phyloP scores from a whole-genome alignment of 2,113 vertebrate genomes.

The Hepsetus odoe region DNA sequence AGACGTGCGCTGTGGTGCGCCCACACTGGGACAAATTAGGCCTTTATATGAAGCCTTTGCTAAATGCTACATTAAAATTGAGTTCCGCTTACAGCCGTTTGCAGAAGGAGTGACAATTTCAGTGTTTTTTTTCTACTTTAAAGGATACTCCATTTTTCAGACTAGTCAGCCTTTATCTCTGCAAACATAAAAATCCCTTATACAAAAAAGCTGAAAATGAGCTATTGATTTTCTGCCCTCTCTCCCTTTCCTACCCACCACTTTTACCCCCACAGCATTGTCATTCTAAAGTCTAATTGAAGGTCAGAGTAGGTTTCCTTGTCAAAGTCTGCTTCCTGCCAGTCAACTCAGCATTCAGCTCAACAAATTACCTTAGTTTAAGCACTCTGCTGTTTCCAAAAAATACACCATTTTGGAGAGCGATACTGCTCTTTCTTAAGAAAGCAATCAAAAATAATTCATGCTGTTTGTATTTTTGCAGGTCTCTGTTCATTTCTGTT shows the following conservation, averaged over 20 bases:
- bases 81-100: conserved; percentile 27
- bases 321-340: conserved; percentile 72
- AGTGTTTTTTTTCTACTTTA: conserved; percentile 70
- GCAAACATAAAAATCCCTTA: conserved; percentile 90
- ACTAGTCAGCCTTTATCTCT: conserved; percentile 85
- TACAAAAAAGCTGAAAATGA: conserved; percentile 90
- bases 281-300: conserved; percentile 90
- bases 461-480: neutral
- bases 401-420: conserved; percentile 1
- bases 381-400: conserved; percentile 51
- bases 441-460: conserved; percentile 58
- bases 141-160: conserved; percentile 69
- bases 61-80: conserved; percentile 24
- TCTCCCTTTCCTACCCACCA: conserved; percentile 60
- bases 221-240: conserved; percentile 86
- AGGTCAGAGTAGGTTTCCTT: conserved; percentile 86
- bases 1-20: neutral
- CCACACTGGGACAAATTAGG: neutral
- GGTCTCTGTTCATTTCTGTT: conserved; percentile 49
- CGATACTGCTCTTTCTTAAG: conserved; percentile 62
- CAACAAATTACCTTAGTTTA: conserved; percentile 62
- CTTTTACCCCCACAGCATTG: conserved; percentile 79
- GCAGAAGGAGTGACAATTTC: conserved; percentile 73
- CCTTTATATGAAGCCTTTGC: conserved; percentile 8
- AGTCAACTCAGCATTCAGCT: conserved; percentile 64